Conservation (phyloP, 1,140 invertebrate genomes). For the Mylabris phalerata region DNA sequence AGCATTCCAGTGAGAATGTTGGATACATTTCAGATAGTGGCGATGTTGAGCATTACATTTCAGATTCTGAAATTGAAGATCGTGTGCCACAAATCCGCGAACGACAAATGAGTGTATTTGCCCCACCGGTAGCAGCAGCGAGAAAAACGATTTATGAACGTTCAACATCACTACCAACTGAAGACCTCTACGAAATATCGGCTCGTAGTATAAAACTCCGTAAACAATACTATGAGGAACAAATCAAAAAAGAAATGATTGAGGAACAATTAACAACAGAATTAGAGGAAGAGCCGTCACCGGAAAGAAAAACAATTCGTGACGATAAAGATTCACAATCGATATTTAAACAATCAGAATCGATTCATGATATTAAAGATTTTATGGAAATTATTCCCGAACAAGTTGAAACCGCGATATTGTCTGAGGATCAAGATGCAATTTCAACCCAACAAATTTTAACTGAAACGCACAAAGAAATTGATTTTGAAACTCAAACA, state of each 20-base stretch:
- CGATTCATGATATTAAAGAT: slow-evolving; percentile 11
- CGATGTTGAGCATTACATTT: slow-evolving; percentile 41
- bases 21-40: slow-evolving; percentile 41
- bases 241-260: slow-evolving; percentile 47
- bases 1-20: slow-evolving; percentile 33
- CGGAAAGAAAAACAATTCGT: slow-evolving; percentile 40
- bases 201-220: slow-evolving; percentile 37
- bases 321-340: slow-evolving; percentile 19
- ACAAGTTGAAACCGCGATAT: slow-evolving; percentile 8
- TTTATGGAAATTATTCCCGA: slow-evolving; percentile 5
- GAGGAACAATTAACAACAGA: slow-evolving; percentile 45
- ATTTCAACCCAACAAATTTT: slow-evolving; percentile 14
- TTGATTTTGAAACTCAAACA: slow-evolving; percentile 17
- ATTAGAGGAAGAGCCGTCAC: slow-evolving; percentile 46
- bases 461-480: slow-evolving; percentile 31
- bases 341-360: slow-evolving; percentile 19
- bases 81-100: slow-evolving; percentile 40
- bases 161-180: slow-evolving; percentile 44
- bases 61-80: slow-evolving; percentile 42
- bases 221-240: slow-evolving; percentile 46
- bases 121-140: slow-evolving; percentile 30
- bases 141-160: slow-evolving; percentile 44
- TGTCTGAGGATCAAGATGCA: slow-evolving; percentile 16
- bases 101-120: slow-evolving; percentile 40
- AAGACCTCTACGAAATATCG: slow-evolving; percentile 41